Base-by-base conservation (phyloP, 1,140 invertebrate genomes). In the Pseudomyrmex sp. region DNA sequence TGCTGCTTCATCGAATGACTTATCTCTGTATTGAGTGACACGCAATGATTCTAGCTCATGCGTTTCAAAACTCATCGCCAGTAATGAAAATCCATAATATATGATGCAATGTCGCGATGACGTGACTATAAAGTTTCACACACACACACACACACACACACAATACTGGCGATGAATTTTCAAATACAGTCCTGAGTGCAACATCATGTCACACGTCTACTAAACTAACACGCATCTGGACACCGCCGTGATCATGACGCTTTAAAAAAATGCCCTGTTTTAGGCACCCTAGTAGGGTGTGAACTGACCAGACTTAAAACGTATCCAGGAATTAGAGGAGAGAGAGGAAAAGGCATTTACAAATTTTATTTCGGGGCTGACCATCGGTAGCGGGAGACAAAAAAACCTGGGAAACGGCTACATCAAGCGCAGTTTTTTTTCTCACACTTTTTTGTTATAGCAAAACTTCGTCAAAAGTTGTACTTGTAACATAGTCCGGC, bases 191-290 rank as follows among this genome's bases (percentile, higher is more conserved):
- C 35, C 35, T 35, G 62, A 54, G 59, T 26, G 58, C 26, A 50
- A 76, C 74, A 46, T 54, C 61, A 48, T 52, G 66, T 80, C 76
- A 61, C 44, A 48, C 54, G 54, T 23, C 35, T 79, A 72, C 66
- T 18, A 54, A 56, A 70, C 54, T 66, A 13, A 12, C 61, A 80
- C 44, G 23, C 52, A 15, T 70, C 44, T 50, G 76, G 66, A 80
- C 65, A 79, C 15, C 12, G 52, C 26, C 52, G 52, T 20, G 18
- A 54, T 59, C 65, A 58, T 70, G 76, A 70, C 72, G 76, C 66
- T 80, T 80, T 80, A 72, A 70, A 80, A 70, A 80, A 80, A 80
- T 80, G 76, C 54, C 76, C 76, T 50, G 13, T 69, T 72, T 20
- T 72, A 62, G 20, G 66, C 56, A 72, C 66, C 66, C 66, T 26